Percentiles rank a stretch among this genome's conserved stretches.
Conservation (phyloP, 2,113 vertebrate genomes). For the Harpagus bidentatus region DNA sequence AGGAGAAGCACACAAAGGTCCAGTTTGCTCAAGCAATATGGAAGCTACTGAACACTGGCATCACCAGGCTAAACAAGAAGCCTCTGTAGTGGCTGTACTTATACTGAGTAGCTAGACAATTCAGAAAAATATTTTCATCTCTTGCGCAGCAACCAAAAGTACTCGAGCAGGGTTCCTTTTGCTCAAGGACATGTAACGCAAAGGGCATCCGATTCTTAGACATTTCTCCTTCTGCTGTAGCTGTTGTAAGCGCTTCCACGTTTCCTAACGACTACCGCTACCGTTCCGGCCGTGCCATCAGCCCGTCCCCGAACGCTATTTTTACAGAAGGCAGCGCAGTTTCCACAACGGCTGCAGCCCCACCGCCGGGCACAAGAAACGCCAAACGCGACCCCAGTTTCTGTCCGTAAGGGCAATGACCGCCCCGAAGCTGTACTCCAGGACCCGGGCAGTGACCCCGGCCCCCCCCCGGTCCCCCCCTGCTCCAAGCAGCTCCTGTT, state of each 20-base stretch:
- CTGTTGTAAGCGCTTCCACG: background rate
- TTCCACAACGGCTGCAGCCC: background rate
- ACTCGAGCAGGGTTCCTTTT: background rate
- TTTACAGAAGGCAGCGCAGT: accelerated
- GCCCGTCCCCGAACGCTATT: accelerated
- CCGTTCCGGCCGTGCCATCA: too few relatives aligned
- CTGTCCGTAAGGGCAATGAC: too few relatives aligned
- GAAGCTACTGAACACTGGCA: background rate
- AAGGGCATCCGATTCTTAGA: background rate
- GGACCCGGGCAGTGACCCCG: accelerated
- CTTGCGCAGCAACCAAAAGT: background rate
- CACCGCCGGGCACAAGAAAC: background rate
- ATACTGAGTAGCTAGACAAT: background rate
- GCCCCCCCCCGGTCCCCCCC: too few relatives aligned
- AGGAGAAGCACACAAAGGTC: background rate
- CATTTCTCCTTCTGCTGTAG: background rate
- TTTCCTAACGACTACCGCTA: too few relatives aligned
- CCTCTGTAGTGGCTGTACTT: background rate
- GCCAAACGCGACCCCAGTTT: accelerated
- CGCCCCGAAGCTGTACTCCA: too few relatives aligned
- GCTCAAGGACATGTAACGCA: background rate
- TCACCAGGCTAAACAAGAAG: background rate
- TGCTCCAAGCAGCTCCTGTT: too few relatives aligned
- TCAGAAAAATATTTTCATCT: background rate
- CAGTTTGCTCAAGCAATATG: background rate